These are phyloP conservation scores for Sprattus sprattus DNA, from an alignment of 2,113 vertebrate genomes.

Conservation along the genomic window DNA sequence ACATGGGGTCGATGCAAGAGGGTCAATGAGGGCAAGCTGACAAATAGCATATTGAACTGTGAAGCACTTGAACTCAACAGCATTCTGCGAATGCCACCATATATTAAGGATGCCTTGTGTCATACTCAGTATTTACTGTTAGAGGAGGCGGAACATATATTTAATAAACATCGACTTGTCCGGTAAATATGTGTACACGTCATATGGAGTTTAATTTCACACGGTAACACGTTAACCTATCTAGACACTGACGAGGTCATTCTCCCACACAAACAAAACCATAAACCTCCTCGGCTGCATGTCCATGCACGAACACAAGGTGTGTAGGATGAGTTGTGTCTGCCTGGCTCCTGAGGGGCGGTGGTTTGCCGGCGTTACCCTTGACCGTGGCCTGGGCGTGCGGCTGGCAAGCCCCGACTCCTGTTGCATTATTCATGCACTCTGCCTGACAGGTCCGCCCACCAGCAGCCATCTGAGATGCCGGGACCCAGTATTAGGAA, in stretches of 20 bases:
- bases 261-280: not conserved
- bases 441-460: not conserved
- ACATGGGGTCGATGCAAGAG: not conserved
- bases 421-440: constrained; percentile 6
- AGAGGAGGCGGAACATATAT: not conserved
- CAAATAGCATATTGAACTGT: constrained; percentile 3
- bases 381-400: not conserved
- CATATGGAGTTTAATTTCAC: not conserved
- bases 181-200: not conserved
- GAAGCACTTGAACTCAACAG: not conserved
- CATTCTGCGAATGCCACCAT: not conserved
- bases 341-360: not conserved
- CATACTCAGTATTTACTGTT: not conserved
- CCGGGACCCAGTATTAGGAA: constrained; percentile 2
- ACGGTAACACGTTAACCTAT: not conserved
- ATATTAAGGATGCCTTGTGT: not conserved
- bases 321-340: not conserved
- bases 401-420: not conserved
- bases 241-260: not conserved
- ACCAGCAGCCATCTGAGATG: not conserved
- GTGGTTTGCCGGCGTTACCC: constrained; percentile 8
- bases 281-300: not conserved
- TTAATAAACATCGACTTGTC: not conserved
- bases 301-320: not conserved
- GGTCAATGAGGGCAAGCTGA: constrained; percentile 16